These are phyloP conservation scores for Leptinotarsa undecemlineata DNA, from an alignment of 1,140 invertebrate genomes.

Conservation along the genomic window DNA sequence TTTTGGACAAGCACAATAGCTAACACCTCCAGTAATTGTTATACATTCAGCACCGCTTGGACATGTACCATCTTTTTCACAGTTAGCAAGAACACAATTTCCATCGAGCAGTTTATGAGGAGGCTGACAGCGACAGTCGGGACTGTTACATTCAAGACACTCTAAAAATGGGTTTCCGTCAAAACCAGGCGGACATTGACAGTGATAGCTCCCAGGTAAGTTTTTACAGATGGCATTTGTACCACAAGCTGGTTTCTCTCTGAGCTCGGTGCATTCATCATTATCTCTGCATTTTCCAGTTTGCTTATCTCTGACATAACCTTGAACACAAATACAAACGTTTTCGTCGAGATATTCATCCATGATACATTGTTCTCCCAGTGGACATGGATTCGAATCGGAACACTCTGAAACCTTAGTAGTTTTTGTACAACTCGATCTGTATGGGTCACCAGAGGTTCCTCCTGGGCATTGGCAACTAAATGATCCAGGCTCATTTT, in stretches of 20 bases:
- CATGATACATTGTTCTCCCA: slow-evolving; percentile 81
- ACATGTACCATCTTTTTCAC: slow-evolving; percentile 76
- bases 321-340: slow-evolving; percentile 86
- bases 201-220: slow-evolving; percentile 91
- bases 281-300: slow-evolving; percentile 81
- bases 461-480: slow-evolving; percentile 85
- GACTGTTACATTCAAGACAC: slow-evolving; percentile 82
- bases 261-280: slow-evolving; percentile 80
- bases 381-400: slow-evolving; percentile 73
- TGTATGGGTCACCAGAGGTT: slow-evolving; percentile 70
- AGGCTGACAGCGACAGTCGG: slow-evolving; percentile 83
- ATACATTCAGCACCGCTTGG: slow-evolving; percentile 84
- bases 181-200: slow-evolving; percentile 83
- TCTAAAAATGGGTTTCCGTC: slow-evolving; percentile 86
- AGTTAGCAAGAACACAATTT: slow-evolving; percentile 80
- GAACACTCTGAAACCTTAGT: slow-evolving; percentile 70
- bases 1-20: slow-evolving; percentile 86
- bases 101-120: slow-evolving; percentile 82
- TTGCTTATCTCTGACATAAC: slow-evolving; percentile 73
- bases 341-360: slow-evolving; percentile 72
- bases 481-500: slow-evolving; percentile 84
- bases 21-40: slow-evolving; percentile 84
- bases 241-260: slow-evolving; percentile 78
- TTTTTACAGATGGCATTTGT: slow-evolving; percentile 89
- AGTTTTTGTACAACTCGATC: slow-evolving; percentile 70